These are phyloP conservation scores for Oscheius sp. DNA, from an alignment of 2,888 invertebrate species.

Conservation along the genomic window DNA sequence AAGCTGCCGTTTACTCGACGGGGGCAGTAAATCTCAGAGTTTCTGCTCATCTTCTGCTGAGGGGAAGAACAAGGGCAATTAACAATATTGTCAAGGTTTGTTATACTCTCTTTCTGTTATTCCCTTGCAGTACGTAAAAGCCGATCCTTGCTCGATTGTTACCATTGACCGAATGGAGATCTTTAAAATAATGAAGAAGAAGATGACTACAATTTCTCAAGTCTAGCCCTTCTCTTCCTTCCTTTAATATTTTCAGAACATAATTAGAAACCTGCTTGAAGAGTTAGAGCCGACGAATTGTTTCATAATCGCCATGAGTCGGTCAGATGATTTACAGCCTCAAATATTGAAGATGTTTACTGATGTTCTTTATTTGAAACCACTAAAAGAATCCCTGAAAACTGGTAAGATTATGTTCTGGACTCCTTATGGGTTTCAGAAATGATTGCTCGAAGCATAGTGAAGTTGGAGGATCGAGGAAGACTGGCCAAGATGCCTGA, in stretches of 20 bases:
- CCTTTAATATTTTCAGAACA: neutral
- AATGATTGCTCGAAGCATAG: neutral
- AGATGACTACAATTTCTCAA: neutral
- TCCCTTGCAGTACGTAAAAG: neutral
- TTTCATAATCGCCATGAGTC: constrained; percentile 17
- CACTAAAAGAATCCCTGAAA: neutral
- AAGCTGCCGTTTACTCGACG: constrained; percentile 45
- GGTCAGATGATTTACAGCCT: constrained; percentile 2
- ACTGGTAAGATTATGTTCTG: neutral
- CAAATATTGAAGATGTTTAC: neutral
- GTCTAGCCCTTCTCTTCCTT: neutral
- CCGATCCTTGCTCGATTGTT: constrained; percentile 12
- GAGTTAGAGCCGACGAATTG: constrained; percentile 2
- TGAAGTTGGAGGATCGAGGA: neutral
- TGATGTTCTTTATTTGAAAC: neutral
- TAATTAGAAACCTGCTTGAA: constrained; percentile 1
- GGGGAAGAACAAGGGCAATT: constrained; percentile 31
- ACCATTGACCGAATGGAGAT: constrained; percentile 13
- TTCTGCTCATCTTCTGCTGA: constrained; percentile 41
- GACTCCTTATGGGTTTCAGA: neutral
- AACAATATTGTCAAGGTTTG: neutral
- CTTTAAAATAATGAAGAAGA: constrained; percentile 2
- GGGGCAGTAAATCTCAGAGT: constrained; percentile 46
- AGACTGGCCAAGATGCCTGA: neutral
- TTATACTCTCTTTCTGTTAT: too few species aligned